Evolutionary conservation across 2,797 vertebrate genomes (phyloP).

Genomic region (Gymnothorax javanicus): DNA sequence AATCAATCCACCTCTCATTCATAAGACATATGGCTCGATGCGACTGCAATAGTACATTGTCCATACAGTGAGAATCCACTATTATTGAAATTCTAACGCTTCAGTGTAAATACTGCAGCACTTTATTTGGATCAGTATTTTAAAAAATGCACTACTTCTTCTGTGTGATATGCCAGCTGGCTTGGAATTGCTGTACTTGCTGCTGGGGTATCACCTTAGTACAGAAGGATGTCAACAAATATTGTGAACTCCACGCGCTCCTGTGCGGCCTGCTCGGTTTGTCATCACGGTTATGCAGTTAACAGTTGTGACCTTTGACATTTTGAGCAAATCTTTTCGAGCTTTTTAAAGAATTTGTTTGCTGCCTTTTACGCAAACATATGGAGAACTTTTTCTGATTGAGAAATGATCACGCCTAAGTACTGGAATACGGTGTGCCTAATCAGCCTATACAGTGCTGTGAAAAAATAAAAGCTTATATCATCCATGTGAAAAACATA

Average conservation of each 20-base stretch:
- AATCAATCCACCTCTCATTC: neutral
- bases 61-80: neutral
- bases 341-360: neutral
- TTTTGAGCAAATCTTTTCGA: neutral
- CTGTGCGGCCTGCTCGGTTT: neutral
- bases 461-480: too few relatives aligned
- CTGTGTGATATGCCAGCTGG: neutral
- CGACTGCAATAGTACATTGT: neutral
- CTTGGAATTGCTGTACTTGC: neutral
- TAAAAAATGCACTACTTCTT: neutral
- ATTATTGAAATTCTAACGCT: constrained; percentile 7
- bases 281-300: neutral
- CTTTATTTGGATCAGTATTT: neutral
- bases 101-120: neutral
- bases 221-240: neutral
- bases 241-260: neutral
- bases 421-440: neutral
- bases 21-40: neutral
- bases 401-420: neutral
- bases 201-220: neutral
- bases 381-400: neutral
- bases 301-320: neutral
- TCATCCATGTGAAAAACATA: too few relatives aligned
- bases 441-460: neutral
- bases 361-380: neutral